Base-by-base conservation (phyloP, 2,888 invertebrate species). In the Helicoverpa assulta region DNA sequence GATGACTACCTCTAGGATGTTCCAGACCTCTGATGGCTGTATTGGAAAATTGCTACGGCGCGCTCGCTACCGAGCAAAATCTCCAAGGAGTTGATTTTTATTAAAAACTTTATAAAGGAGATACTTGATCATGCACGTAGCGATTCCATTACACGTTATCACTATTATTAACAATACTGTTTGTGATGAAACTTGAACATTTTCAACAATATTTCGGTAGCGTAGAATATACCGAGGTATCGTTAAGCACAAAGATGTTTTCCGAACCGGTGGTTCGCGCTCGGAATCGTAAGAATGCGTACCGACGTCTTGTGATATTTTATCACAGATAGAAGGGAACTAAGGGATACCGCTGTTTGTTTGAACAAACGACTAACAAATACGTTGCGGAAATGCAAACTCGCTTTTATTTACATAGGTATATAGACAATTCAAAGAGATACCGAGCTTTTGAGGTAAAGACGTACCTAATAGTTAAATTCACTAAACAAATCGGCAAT, bases 41-140 rank as follows among this genome's bases (percentile, higher is more conserved):
- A 92, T 94, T 92, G 92, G 93, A 91, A 94, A 94, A 94, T 94
- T 95, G 93, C 91, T 88, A 87, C 87, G 85, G 81, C 82, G 82
- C 80, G 85, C 84, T 84, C 83, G 72, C 73, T 68, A 63, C 76
- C 78, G 80, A 81, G 76, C 85, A 81, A 89, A 91, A 91, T 90
- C 93, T 88, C 84, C 69, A 72, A 88, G 84, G 92, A 92, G 88
- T 88, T 86, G 88, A 89, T 92, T 93, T 92, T 93, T 94, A 93
- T 92, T 93, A 93, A 93, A 40, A 93, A 92, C 88, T 90, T 89
- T 88, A 86, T 87, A 86, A 82, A 84, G 82, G 78, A 79, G 80
- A 80, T 85, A 76, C 80, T 87, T 85, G 88, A 89, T 90, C 88
- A 88, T 86, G 81, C 76, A 77, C 73, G 70, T 78, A 78, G 78